Evolutionary conservation across 2,797 vertebrate genomes (phyloP).

Genomic region (Schizopygopsis pylzovi): DNA sequence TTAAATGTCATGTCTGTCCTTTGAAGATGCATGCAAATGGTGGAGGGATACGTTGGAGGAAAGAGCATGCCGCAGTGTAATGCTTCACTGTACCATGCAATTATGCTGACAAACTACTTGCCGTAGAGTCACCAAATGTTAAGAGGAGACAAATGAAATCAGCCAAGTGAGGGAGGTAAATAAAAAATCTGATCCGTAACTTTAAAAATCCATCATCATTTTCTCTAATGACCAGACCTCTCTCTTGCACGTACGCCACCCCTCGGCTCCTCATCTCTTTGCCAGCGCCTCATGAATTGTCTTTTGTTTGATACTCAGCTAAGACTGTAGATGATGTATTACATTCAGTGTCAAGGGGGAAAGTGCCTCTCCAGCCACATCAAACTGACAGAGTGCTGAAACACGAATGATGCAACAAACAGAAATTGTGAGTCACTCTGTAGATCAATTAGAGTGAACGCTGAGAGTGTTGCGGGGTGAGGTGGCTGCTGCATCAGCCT

Average conservation of each 20-base stretch:
- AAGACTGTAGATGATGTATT: slow-evolving; percentile 36
- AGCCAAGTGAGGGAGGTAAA: slow-evolving; percentile 32
- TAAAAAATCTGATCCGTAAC: slow-evolving; percentile 53
- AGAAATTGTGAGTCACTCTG: slow-evolving; percentile 54
- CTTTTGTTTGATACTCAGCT: slow-evolving; percentile 26
- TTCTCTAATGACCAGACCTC: slow-evolving; percentile 41
- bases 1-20: slow-evolving; percentile 49
- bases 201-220: slow-evolving; percentile 57
- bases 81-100: slow-evolving; percentile 44
- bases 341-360: slow-evolving; percentile 33
- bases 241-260: background rate
- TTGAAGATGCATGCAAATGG: slow-evolving; percentile 48
- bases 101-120: slow-evolving; percentile 58
- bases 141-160: slow-evolving; percentile 55
- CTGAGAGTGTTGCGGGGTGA: slow-evolving; percentile 9
- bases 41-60: background rate
- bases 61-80: slow-evolving; percentile 23
- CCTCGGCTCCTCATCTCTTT: slow-evolving; percentile 16
- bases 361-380: slow-evolving; percentile 39
- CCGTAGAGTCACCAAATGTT: slow-evolving; percentile 48
- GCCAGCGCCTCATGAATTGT: slow-evolving; percentile 15
- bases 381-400: slow-evolving; percentile 51
- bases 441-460: slow-evolving; percentile 58
- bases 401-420: slow-evolving; percentile 63
- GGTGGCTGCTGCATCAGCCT: slow-evolving; percentile 28